These are phyloP conservation scores for Acrocyrtus sp. DNA, from an alignment of 2,888 invertebrate species.

Conservation along the genomic window DNA sequence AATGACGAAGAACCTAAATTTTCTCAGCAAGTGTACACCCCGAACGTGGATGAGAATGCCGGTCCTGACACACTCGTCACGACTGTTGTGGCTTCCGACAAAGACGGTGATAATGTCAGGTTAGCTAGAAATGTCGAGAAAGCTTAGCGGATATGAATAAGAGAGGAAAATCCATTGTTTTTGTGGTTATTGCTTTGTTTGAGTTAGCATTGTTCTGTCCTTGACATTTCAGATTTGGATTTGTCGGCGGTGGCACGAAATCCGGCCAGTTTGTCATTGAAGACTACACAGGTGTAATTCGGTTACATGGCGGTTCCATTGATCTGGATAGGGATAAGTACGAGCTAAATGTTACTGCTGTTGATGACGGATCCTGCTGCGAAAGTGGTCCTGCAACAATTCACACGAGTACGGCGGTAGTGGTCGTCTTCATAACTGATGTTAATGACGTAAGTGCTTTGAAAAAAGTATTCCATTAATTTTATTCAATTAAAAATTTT, in stretches of 20 bases:
- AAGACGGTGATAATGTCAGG: constrained; percentile 95
- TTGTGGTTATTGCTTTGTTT: not conserved
- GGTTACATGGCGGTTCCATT: constrained; percentile 86
- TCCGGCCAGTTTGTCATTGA: constrained; percentile 95
- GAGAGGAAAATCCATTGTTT: not conserved
- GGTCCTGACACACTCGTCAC: constrained; percentile 95
- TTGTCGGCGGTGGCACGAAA: constrained; percentile 83
- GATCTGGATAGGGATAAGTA: constrained; percentile 92
- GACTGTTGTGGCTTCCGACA: constrained; percentile 96
- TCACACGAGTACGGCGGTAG: constrained; percentile 93
- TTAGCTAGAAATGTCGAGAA: constrained; percentile 70
- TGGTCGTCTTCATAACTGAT: constrained; percentile 96
- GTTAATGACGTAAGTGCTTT: constrained; percentile 96
- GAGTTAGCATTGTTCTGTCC: not conserved
- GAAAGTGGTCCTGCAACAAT: constrained; percentile 86
- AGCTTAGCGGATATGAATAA: not conserved
- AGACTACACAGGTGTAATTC: constrained; percentile 93
- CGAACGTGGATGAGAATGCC: constrained; percentile 95
- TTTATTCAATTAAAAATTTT: not conserved
- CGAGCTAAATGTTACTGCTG: constrained; percentile 94
- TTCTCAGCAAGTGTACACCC: constrained; percentile 95
- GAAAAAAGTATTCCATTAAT: constrained; percentile 65
- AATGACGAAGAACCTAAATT: constrained; percentile 98
- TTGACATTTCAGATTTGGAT: constrained; percentile 67
- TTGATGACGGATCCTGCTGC: constrained; percentile 98